phyloP scores from a whole-genome alignment of 1,140 invertebrate genomes.

The Zaprionus lachaisei region DNA sequence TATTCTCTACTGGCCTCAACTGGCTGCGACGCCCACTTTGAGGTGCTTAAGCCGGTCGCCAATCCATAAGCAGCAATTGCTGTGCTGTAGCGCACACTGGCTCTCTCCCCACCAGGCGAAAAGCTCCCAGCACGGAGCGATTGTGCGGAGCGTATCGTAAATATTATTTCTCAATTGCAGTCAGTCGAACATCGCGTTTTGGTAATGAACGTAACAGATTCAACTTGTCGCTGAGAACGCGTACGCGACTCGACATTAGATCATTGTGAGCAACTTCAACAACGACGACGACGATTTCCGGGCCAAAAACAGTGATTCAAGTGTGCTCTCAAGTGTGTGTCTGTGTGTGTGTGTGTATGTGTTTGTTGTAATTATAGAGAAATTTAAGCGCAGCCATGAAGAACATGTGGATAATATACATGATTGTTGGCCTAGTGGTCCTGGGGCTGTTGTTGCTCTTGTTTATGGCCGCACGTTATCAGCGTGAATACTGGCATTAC shows the following conservation, averaged over 20 bases:
- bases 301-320: slow-evolving; percentile 10
- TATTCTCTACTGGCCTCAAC: slow-evolving; percentile 43
- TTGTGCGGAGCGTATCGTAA: slow-evolving; percentile 60
- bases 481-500: slow-evolving; percentile 78
- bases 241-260: slow-evolving; percentile 59
- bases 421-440: slow-evolving; percentile 67
- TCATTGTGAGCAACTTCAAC: slow-evolving; percentile 48
- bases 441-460: slow-evolving; percentile 59
- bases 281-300: slow-evolving; percentile 35
- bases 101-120: slow-evolving; percentile 38
- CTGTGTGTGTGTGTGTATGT: not conserved
- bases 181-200: slow-evolving; percentile 65
- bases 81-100: slow-evolving; percentile 57
- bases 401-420: slow-evolving; percentile 70
- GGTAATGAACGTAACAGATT: slow-evolving; percentile 70
- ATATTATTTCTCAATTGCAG: slow-evolving; percentile 66
- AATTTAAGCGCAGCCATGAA: slow-evolving; percentile 34
- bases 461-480: slow-evolving; percentile 66
- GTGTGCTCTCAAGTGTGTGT: slow-evolving; percentile 7
- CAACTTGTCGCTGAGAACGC: slow-evolving; percentile 56
- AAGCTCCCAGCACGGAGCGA: slow-evolving; percentile 52
- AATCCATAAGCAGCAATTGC: slow-evolving; percentile 47
- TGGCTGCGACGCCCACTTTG: slow-evolving; percentile 57
- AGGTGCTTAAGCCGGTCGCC: slow-evolving; percentile 18
- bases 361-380: not conserved